Base-by-base conservation (phyloP, 1,140 invertebrate species). In the Megalopta genalis region DNA sequence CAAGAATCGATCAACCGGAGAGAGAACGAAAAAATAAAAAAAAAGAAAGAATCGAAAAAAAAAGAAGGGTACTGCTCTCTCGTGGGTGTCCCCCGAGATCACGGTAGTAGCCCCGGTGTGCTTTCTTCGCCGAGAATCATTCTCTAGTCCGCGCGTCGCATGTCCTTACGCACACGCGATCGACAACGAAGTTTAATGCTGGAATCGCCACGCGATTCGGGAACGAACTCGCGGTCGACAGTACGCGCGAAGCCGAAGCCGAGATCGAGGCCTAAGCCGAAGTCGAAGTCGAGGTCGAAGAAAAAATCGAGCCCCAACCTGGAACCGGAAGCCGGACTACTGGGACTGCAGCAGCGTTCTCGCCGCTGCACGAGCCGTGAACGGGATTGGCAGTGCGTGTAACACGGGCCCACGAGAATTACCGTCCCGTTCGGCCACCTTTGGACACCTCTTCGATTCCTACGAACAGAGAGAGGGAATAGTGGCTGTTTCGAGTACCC, bases 11-110 rank as follows among this genome's bases (percentile, higher is more conserved):
- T 32, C 32, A 32, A 32, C 32, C 32, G 4, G 32, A 32, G 32
- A 32, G 32, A 32, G 42, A 46, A 42, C 39, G 42, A 14, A 42
- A 42, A 42, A 39, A 39, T 39, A 39, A 6, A 6, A 42, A 42
- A 42, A 42, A 42, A 6, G 10, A 42, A 42, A 42, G 88, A n/a
- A n/a, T n/a, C n/a, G n/a, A n/a, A 32, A 32, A 32, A 32, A 32
- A 32, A 32, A 4, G 4, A 32, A 32, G 32, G 32, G 32, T 32
- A 32, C 32, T 32, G 32, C 32, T 32, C 32, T 32, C 32, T 7
- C 25, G 25, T 21, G 25, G 18, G 18, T n/a, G 42, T 37, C 10
- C 37, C 27, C 59, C 18, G 10, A 21, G 18, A n/a, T 57, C 18
- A 5, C 54, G 54, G 21, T 57, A 7, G 21, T 57, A 7, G 9